phyloP scores from a whole-genome alignment of 2,888 invertebrate species.

The Microdon myrmicae region DNA sequence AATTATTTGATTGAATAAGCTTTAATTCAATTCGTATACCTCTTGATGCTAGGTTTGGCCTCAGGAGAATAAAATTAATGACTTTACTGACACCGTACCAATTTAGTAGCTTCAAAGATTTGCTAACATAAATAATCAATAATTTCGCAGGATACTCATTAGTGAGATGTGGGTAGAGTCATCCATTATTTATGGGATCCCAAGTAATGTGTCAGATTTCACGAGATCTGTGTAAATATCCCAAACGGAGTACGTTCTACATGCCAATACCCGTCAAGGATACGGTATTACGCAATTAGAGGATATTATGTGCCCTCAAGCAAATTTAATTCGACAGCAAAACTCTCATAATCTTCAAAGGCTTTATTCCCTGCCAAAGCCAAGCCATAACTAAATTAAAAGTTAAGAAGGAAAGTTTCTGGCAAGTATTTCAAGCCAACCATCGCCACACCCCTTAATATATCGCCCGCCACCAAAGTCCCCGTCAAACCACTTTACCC shows the following conservation, averaged over 20 bases:
- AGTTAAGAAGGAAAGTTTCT: slow-evolving; percentile 40
- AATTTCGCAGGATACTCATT: too few species aligned
- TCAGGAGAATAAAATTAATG: too few species aligned
- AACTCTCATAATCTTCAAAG: slow-evolving; percentile 23
- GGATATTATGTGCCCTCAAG: slow-evolving; percentile 35
- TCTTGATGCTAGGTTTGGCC: too few species aligned
- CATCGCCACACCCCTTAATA: slow-evolving; percentile 1
- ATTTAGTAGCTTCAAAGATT: too few species aligned
- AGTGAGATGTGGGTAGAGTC: too few species aligned
- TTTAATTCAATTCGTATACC: too few species aligned
- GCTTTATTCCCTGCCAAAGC: slow-evolving; percentile 29
- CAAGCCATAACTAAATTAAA: slow-evolving; percentile 54
- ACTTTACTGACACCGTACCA: too few species aligned
- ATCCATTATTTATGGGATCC: too few species aligned
- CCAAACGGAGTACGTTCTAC: background rate
- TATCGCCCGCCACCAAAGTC: slow-evolving; percentile 7
- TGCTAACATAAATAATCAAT: too few species aligned
- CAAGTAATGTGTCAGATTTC: slow-evolving; percentile 18
- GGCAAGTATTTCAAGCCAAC: slow-evolving; percentile 13
- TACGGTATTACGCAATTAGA: slow-evolving; percentile 29
- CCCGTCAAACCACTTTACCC: slow-evolving; percentile 20
- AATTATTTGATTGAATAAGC: too few species aligned
- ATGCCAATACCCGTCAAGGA: slow-evolving; percentile 21
- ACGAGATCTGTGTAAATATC: slow-evolving; percentile 2
- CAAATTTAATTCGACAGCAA: slow-evolving; percentile 33